Percentiles rank a stretch among this genome's conserved stretches.
Evolutionary conservation across 35 echinoderm and acorn worm genomes (phyloP).

Genomic region (Lytechinus pictus): DNA sequence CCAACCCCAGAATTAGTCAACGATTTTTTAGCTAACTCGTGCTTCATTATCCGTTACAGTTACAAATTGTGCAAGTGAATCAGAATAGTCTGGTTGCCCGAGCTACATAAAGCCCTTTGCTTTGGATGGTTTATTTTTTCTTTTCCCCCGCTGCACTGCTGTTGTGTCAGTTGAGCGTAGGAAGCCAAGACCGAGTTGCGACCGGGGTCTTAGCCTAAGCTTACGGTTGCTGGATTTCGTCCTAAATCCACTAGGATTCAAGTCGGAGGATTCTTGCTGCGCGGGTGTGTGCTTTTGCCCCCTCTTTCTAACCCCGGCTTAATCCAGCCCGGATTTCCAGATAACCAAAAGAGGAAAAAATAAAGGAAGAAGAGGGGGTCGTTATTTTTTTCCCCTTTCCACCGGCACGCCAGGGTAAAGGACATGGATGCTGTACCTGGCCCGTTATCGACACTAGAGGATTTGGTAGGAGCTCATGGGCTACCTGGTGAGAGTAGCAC

Average conservation of each 20-base stretch:
- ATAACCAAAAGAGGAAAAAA: constrained; percentile 34
- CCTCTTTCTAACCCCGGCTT: constrained; percentile 45
- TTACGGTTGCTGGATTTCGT: constrained; percentile 35
- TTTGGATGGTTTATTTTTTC: not conserved
- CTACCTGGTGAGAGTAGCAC: constrained; percentile 23
- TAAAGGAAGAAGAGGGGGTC: constrained; percentile 15
- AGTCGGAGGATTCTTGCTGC: not conserved
- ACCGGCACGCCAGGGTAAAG: not conserved
- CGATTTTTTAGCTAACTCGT: not conserved
- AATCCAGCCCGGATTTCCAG: constrained; percentile 44
- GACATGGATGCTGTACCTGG: constrained; percentile 52
- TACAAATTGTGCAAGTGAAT: not conserved
- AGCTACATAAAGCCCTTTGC: not conserved
- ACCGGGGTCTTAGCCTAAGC: constrained; percentile 34
- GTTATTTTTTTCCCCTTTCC: not conserved
- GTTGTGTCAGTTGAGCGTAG: not conserved
- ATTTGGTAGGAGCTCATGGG: constrained; percentile 21
- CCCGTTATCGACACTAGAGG: constrained; percentile 48
- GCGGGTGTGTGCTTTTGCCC: constrained; percentile 30
- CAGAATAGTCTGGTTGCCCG: not conserved
- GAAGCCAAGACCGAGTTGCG: not conserved
- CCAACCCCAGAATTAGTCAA: not conserved
- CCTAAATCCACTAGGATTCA: constrained; percentile 44
- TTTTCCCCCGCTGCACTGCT: not conserved
- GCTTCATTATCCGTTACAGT: not conserved